phyloP scores from a whole-genome alignment of 2,113 vertebrate species.

The Tragelaphus strepsiceros region DNA sequence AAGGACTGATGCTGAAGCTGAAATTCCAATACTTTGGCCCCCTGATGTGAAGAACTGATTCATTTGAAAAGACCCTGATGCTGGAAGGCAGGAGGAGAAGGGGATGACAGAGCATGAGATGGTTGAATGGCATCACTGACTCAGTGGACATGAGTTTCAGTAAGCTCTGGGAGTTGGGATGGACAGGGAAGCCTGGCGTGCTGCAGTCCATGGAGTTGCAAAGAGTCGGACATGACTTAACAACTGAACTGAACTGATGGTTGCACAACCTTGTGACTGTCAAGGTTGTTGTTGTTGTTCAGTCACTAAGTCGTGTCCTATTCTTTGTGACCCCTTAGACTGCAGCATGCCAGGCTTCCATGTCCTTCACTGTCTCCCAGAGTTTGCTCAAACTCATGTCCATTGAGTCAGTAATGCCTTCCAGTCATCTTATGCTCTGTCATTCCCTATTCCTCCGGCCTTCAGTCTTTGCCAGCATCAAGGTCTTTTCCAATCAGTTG shows the following conservation, averaged over 20 bases:
- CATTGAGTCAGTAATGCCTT: neutral
- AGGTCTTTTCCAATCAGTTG: neutral
- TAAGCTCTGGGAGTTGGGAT: neutral
- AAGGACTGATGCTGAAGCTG: neutral
- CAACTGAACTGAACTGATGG: neutral
- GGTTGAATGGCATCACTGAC: neutral
- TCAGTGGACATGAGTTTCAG: neutral
- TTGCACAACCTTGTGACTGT: neutral
- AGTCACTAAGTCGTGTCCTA: neutral
- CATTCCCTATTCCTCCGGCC: neutral
- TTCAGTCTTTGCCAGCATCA: neutral
- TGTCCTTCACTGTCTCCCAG: neutral
- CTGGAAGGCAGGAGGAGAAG: neutral
- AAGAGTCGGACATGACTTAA: neutral
- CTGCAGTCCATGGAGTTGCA: neutral
- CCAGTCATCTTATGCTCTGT: neutral
- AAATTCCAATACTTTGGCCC: neutral
- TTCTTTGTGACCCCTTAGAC: neutral
- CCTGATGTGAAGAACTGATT: neutral
- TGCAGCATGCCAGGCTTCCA: neutral
- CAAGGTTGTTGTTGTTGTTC: neutral
- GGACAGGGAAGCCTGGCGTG: neutral
- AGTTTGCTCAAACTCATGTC: neutral
- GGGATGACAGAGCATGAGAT: neutral
- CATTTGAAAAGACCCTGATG: neutral